These are phyloP conservation scores for Microcebus lehilahytsara DNA, from an alignment of 2,113 vertebrate species.

Conservation along the genomic window DNA sequence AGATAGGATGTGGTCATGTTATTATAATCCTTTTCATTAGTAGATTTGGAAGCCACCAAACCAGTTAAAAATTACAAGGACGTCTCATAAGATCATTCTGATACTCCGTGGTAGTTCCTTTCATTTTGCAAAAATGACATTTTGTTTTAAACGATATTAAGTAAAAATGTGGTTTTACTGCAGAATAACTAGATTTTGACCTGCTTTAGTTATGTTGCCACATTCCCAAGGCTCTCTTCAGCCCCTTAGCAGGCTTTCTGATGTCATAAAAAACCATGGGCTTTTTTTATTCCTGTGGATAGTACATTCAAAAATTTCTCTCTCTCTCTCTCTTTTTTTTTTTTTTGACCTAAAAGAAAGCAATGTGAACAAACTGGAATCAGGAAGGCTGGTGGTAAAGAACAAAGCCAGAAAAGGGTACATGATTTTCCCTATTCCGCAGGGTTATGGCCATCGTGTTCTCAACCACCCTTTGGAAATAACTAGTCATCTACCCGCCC, in stretches of 20 bases:
- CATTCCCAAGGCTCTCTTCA: neutral
- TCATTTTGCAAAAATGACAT: constrained; percentile 22
- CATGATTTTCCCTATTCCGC: neutral
- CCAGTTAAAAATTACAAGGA: constrained; percentile 9
- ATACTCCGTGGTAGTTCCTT: neutral
- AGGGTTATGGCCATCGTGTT: neutral
- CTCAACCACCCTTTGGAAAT: constrained; percentile 4
- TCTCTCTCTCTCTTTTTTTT: too few relatives aligned
- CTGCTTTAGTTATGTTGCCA: neutral
- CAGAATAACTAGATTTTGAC: constrained; percentile 9
- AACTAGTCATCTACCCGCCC: neutral
- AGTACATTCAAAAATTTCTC: neutral
- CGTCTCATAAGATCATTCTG: neutral
- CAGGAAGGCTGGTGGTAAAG: neutral
- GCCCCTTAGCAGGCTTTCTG: neutral
- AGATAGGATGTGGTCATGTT: neutral
- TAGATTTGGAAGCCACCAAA: constrained; percentile 39
- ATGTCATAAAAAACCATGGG: neutral
- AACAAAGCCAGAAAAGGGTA: neutral
- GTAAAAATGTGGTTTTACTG: constrained; percentile 22
- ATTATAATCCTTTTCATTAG: constrained; percentile 42
- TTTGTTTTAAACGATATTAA: constrained; percentile 29
- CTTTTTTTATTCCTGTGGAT: neutral
- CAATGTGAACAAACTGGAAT: neutral
- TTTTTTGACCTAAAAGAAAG: neutral